A percentile compares a stretch with the other conserved stretches of the same genome.
These are phyloP conservation scores for Lophius piscatorius DNA, from an alignment of 2,113 vertebrate species.

Conservation along the genomic window DNA sequence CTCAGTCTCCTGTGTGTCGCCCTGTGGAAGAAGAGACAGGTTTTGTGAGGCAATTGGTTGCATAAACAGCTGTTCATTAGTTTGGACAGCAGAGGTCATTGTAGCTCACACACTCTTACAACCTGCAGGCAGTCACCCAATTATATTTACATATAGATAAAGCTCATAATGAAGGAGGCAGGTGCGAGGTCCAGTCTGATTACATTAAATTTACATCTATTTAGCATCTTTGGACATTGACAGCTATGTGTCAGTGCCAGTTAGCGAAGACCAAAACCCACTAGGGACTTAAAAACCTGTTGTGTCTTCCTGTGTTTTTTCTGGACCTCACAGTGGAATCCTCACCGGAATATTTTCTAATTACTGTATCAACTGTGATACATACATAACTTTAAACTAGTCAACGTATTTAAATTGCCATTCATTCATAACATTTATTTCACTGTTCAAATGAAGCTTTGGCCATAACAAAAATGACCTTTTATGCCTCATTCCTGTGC, in stretches of 20 bases:
- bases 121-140: background rate
- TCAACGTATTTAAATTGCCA: too few relatives aligned
- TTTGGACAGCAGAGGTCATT: conserved; percentile 70
- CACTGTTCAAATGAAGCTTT: too few relatives aligned
- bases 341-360: too few relatives aligned
- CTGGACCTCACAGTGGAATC: too few relatives aligned
- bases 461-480: too few relatives aligned
- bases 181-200: conserved; percentile 8
- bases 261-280: too few relatives aligned
- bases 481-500: too few relatives aligned
- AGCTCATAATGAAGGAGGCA: conserved; percentile 35
- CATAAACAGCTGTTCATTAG: conserved; percentile 67
- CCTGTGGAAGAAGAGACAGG: conserved; percentile 52
- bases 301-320: too few relatives aligned
- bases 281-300: too few relatives aligned
- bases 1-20: conserved; percentile 36
- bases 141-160: conserved; percentile 53
- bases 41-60: conserved; percentile 36
- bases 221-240: conserved; percentile 23
- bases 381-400: too few relatives aligned
- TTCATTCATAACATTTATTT: too few relatives aligned
- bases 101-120: conserved; percentile 18
- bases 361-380: too few relatives aligned
- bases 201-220: conserved; percentile 23
- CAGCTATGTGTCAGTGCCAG: conserved; percentile 11